Conservation (phyloP, 1,140 invertebrate species). For the Heliconius eleuchia region DNA sequence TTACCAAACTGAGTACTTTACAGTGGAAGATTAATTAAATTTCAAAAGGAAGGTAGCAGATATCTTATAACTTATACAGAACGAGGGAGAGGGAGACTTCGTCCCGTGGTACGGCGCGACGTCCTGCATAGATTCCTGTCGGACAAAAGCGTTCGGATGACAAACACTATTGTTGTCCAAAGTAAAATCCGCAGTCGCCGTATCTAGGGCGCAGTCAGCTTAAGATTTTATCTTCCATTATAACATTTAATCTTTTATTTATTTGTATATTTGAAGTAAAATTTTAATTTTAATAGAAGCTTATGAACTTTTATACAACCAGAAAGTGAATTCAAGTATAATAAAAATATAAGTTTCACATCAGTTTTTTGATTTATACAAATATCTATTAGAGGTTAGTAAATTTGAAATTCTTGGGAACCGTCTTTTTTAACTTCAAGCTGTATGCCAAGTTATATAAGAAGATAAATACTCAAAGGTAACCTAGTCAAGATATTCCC, state of each 20-base stretch:
- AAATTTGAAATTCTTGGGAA: no score
- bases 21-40: constrained; percentile 3
- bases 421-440: no score
- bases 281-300: background rate
- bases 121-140: constrained; percentile 14
- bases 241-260: background rate
- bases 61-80: background rate
- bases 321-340: no score
- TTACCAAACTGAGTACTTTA: background rate
- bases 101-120: background rate
- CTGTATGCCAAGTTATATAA: no score
- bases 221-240: constrained; percentile 2
- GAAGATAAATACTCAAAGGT: no score
- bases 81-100: background rate
- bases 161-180: constrained; percentile 21
- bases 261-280: background rate
- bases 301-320: background rate
- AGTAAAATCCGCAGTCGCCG: background rate
- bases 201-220: constrained; percentile 7
- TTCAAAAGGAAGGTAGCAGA: background rate
- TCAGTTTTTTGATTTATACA: no score
- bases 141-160: constrained; percentile 24
- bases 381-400: no score
- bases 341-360: no score
- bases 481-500: no score